Evolutionary conservation across 2,113 vertebrate species (phyloP).

Genomic region (Vulpes vulpes): DNA sequence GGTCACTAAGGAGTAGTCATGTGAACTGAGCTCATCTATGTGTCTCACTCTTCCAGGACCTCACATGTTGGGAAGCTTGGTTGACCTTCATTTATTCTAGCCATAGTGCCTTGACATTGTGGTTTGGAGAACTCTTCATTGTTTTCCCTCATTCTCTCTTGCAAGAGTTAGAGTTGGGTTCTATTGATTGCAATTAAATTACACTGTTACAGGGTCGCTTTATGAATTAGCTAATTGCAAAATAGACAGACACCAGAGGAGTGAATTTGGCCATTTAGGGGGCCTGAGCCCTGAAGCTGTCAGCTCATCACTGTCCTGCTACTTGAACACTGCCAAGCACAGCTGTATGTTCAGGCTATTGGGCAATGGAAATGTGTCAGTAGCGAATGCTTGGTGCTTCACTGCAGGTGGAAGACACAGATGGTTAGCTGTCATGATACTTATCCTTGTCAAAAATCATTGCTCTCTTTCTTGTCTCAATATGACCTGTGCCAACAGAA

Average conservation of each 20-base stretch:
- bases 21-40: not conserved
- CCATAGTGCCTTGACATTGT: not conserved
- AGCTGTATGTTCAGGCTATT: not conserved
- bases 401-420: constrained; percentile 66
- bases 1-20: not conserved
- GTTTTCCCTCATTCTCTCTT: not conserved
- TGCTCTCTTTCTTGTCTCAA: constrained; percentile 61
- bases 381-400: not conserved
- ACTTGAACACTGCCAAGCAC: not conserved
- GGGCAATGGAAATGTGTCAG: constrained; percentile 12
- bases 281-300: not conserved
- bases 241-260: constrained; percentile 38
- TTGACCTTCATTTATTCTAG: not conserved
- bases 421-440: constrained; percentile 66
- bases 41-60: not conserved
- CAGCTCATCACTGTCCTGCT: not conserved
- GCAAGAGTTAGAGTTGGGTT: not conserved
- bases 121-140: not conserved
- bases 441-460: constrained; percentile 69
- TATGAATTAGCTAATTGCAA: constrained; percentile 56
- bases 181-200: constrained; percentile 46
- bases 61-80: not conserved
- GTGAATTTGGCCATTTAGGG: not conserved
- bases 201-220: not conserved
- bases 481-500: constrained; percentile 43